Conservation (phyloP, 1,140 invertebrate genomes). For the Aleiodes sp. region DNA sequence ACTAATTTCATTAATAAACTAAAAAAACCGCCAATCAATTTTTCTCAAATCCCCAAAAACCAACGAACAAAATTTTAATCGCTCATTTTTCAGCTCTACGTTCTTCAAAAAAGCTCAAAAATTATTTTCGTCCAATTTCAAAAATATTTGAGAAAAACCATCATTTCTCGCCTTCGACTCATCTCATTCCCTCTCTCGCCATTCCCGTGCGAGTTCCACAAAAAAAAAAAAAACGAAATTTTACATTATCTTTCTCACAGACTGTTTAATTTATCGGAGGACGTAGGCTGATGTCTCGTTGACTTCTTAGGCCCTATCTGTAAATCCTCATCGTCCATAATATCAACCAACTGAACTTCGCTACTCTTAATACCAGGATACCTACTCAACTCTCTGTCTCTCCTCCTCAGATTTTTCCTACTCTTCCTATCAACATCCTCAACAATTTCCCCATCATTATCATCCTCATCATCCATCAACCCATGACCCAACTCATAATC, state of each 20-base stretch:
- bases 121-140: too few species aligned
- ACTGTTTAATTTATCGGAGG: background rate
- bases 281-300: conserved; percentile 32
- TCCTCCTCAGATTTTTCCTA: conserved; percentile 37
- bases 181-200: too few species aligned
- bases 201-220: too few species aligned
- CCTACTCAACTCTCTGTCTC: background rate
- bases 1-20: conserved; percentile 18
- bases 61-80: too few species aligned
- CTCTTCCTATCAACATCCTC: conserved; percentile 40
- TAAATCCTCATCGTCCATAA: conserved; percentile 45
- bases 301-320: conserved; percentile 39
- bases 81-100: too few species aligned
- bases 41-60: too few species aligned
- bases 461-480: background rate
- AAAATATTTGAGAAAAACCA: conserved; percentile 5
- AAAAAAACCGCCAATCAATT: too few species aligned
- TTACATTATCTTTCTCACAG: background rate
- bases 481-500: background rate
- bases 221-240: background rate
- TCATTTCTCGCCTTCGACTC: conserved; percentile 10
- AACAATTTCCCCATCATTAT: background rate
- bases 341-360: conserved; percentile 38
- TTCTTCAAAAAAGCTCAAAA: too few species aligned
- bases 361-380: conserved; percentile 20